phyloP scores from a whole-genome alignment of 2,888 invertebrate genomes.

The Noctua pronuba region DNA sequence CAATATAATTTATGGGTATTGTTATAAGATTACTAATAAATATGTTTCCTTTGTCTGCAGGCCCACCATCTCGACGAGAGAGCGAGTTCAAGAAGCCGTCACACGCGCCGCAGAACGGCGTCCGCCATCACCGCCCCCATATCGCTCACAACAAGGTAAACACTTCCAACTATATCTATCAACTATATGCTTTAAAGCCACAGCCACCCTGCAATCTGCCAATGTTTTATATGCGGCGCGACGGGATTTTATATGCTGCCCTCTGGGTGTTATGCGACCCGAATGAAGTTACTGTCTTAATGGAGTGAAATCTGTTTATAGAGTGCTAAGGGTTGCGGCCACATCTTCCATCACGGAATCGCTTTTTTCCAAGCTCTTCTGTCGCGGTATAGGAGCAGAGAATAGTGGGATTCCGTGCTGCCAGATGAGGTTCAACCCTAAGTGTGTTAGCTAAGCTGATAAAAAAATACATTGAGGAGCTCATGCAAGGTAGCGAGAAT shows the following conservation, averaged over 20 bases:
- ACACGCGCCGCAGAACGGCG: constrained; percentile 88
- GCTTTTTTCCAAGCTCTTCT: no score
- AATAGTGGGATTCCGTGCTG: not conserved
- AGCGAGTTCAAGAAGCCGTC: constrained; percentile 92
- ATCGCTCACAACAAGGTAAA: constrained; percentile 83
- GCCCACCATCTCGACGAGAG: constrained; percentile 89
- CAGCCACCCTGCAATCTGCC: constrained; percentile 47
- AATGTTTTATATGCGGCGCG: constrained; percentile 50
- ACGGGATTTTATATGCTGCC: constrained; percentile 37
- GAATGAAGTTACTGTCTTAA: constrained; percentile 39
- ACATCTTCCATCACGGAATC: not conserved
- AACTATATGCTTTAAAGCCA: constrained; percentile 39
- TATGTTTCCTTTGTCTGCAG: constrained; percentile 76
- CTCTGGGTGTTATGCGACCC: constrained; percentile 39
- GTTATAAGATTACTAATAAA: constrained; percentile 25
- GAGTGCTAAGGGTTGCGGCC: constrained; percentile 12
- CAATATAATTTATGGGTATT: not conserved
- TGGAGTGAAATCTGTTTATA: constrained; percentile 35
- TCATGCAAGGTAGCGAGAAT: not conserved
- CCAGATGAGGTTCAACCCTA: not conserved
- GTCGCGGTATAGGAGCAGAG: not conserved
- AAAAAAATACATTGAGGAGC: constrained; percentile 5
- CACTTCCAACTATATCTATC: constrained; percentile 34
- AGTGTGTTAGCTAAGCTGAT: constrained; percentile 5
- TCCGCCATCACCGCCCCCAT: constrained; percentile 85